Evolutionary conservation across 2,888 invertebrate genomes (phyloP).

Genomic region (Itoplectis maculator): DNA sequence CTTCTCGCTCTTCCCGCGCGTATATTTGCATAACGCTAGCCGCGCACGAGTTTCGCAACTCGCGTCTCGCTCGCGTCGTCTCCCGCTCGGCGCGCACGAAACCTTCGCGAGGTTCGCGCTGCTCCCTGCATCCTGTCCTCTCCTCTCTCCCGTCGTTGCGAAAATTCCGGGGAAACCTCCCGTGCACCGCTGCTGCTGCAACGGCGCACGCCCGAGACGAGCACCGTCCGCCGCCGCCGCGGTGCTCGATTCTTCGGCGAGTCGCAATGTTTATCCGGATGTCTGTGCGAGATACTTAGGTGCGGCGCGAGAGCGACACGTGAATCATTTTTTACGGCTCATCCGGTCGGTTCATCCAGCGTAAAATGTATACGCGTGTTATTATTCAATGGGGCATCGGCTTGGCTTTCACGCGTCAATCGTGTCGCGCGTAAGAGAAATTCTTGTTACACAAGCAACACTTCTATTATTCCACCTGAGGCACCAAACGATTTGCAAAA

Average conservation of each 20-base stretch:
- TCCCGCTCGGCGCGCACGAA: slow-evolving; percentile 47
- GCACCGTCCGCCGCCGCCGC: slow-evolving; percentile 21
- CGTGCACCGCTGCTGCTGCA: too few relatives aligned
- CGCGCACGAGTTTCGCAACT: slow-evolving; percentile 65
- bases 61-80: slow-evolving; percentile 50
- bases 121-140: slow-evolving; percentile 31
- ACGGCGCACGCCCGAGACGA: slow-evolving; percentile 30
- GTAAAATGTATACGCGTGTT: not conserved
- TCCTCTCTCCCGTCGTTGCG: slow-evolving; percentile 43
- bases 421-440: too few relatives aligned
- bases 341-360: slow-evolving; percentile 38
- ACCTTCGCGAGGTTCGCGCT: slow-evolving; percentile 37
- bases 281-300: slow-evolving; percentile 66
- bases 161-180: slow-evolving; percentile 64
- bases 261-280: slow-evolving; percentile 65
- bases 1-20: slow-evolving; percentile 20
- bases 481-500: too few relatives aligned
- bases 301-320: slow-evolving; percentile 36
- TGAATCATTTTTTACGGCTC: slow-evolving; percentile 62
- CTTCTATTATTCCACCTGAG: too few relatives aligned
- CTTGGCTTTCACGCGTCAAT: slow-evolving; percentile 43
- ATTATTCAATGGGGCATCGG: slow-evolving; percentile 45
- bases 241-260: slow-evolving; percentile 25
- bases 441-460: too few relatives aligned
- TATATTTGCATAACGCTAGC: slow-evolving; percentile 65